Evolutionary conservation across 2,797 vertebrate genomes (phyloP), one percentile per base, ranked within the genome.

Genomic region (Euthynnus affinis): DNA sequence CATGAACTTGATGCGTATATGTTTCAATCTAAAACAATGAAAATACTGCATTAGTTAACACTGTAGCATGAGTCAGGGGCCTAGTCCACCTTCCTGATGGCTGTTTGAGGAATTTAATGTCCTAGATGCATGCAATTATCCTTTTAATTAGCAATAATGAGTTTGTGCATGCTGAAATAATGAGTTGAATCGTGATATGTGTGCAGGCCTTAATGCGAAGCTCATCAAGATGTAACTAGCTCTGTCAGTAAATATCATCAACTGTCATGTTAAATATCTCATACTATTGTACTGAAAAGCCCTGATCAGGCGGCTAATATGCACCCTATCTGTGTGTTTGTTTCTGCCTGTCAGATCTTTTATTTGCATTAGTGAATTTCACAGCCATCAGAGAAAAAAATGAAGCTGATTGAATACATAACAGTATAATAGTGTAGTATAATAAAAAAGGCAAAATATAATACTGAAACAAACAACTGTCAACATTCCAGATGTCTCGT

Each of bases 111-210:
- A 89, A 89, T 90, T 82, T 91, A 91, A 91, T 93, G 91, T 94
- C 92, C 93, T 93, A 93, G 92, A 93, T 95, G 93, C 90, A 92
- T 91, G 93, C 91, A 95, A 95, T 96, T 94, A 95, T 92, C 93
- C 90, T 77, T 95, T 94, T 96, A 96, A 96, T 96, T 95, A 93
- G 83, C 92, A 89, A 88, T 96, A 96, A 95, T 96, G 91, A 91
- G 88, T 94, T 93, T 90, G 91, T 89, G 93, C 92, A 91, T 90
- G 90, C 91, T 92, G 93, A 88, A 91, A 91, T 96, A 96, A 96
- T 94, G 91, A 95, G 87, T 85, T 88, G 86, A 94, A 92, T 90
- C 89, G 90, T 87, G 85, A 93, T 92, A 84, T 88, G 76, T 92
- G 88, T 92, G 91, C 88, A 91, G 88, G 90, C 85, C 83, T 88